Base-by-base conservation (phyloP, 2,888 invertebrate species). In the Zygothrica quintamaculata region DNA sequence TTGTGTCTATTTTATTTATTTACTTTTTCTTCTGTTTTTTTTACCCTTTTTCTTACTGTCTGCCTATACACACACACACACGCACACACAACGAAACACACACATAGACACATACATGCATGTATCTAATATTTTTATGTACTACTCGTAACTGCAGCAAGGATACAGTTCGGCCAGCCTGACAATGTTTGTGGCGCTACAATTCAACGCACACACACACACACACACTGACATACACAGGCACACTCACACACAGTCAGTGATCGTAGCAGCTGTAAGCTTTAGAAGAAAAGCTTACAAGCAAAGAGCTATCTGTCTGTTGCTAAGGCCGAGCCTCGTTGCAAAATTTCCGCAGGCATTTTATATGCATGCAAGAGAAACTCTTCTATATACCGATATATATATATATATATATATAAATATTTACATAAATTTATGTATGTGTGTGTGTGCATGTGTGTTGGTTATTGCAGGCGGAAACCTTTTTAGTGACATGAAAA, bases 401-500 rank as follows among this genome's bases (percentile, higher is more conserved):
- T 22, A 22, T 22, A 22, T 22, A 22, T 22, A 5, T 22, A 22
- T 22, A 5, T 22, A 22, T 22, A 22, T 22, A 5, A 3, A 22
- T 22, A 22, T 22, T 3, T 22, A 5, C 5, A 22, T 22, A 5
- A 3, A 22, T 22, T 22, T 22, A 22, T 22, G 18, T 22, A 22
- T 22, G 18, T 22, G 5, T 22, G 36, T 48, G 48, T 42, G 37
- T 34, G 52, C 58, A 53, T 69, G 74, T 47, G n/a, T n/a, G n/a
- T n/a, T n/a, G n/a, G n/a, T n/a, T n/a, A n/a, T n/a, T n/a, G n/a
- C n/a, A n/a, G n/a, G n/a, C n/a, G 60, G 42, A 65, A 69, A 56
- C 75, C 84, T 81, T 84, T 81, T 80, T 77, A 84, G 85, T 81
- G 87, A 82, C 87, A 82, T 87, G 82, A 82, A 87, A 87, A 87